phyloP scores from a whole-genome alignment of 2,797 vertebrate species.

The Alcedo quadribrachys region DNA sequence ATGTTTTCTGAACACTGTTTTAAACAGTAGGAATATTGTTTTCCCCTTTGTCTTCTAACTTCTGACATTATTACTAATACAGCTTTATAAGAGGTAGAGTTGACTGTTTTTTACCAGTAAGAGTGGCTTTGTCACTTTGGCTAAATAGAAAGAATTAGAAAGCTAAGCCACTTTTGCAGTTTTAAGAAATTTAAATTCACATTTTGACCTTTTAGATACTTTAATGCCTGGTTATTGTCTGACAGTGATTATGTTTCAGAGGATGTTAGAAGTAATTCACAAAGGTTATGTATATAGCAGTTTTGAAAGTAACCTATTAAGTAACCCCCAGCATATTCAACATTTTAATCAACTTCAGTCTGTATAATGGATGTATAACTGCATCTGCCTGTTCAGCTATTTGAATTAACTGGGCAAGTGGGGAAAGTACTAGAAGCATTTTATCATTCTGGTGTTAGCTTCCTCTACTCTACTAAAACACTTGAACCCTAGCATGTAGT shows the following conservation, averaged over 20 bases:
- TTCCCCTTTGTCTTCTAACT: background rate
- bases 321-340: background rate
- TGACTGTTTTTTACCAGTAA: background rate
- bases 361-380: background rate
- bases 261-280: background rate
- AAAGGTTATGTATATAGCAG: background rate
- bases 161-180: background rate
- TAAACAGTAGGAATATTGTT: background rate
- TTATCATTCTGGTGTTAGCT: background rate
- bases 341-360: constrained; percentile 13
- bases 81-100: background rate
- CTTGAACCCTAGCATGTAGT: constrained; percentile 3
- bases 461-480: background rate
- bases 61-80: background rate
- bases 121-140: background rate
- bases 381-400: background rate
- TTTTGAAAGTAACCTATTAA: constrained; percentile 10
- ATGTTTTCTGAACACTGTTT: background rate
- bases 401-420: background rate
- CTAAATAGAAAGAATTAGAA: background rate
- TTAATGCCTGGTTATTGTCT: background rate
- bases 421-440: background rate
- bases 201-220: background rate
- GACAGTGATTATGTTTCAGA: background rate
- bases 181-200: constrained; percentile 15